These are phyloP conservation scores for Neoscelio sp. DNA, from an alignment of 2,888 invertebrate genomes.

Conservation along the genomic window DNA sequence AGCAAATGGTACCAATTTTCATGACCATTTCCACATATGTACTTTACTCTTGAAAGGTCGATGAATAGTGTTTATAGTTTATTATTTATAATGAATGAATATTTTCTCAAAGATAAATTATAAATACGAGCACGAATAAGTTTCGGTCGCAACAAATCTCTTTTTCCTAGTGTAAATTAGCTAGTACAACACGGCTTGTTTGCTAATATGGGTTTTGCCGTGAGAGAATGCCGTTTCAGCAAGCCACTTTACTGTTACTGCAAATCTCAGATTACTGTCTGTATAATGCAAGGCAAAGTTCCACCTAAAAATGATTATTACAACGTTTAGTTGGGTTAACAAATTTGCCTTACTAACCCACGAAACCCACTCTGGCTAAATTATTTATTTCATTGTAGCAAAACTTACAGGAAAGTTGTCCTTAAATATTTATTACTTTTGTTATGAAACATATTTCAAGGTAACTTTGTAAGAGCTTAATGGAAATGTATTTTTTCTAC, in stretches of 20 bases:
- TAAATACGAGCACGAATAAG: neutral
- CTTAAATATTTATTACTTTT: slow-evolving; percentile 18
- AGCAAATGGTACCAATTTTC: no score
- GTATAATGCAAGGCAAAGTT: slow-evolving; percentile 36
- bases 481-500: slow-evolving; percentile 15
- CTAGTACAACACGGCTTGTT: slow-evolving; percentile 18
- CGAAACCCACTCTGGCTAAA: slow-evolving; percentile 2
- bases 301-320: slow-evolving; percentile 35
- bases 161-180: slow-evolving; percentile 11
- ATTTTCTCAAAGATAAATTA: neutral
- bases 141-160: slow-evolving; percentile 17
- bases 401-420: slow-evolving; percentile 17
- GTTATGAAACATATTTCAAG: slow-evolving; percentile 20
- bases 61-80: no score
- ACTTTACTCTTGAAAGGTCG: no score
- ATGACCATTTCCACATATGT: no score
- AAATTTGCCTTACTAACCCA: slow-evolving; percentile 27
- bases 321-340: slow-evolving; percentile 43
- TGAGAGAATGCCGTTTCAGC: slow-evolving; percentile 37
- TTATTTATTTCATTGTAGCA: slow-evolving; percentile 37
- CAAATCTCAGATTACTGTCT: slow-evolving; percentile 50
- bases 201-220: slow-evolving; percentile 30
- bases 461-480: slow-evolving; percentile 11
- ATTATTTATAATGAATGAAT: no score
- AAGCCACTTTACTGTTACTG: slow-evolving; percentile 25